phyloP scores from a whole-genome alignment of 2,797 vertebrate genomes.

The Phrynocephalus vlangalii region DNA sequence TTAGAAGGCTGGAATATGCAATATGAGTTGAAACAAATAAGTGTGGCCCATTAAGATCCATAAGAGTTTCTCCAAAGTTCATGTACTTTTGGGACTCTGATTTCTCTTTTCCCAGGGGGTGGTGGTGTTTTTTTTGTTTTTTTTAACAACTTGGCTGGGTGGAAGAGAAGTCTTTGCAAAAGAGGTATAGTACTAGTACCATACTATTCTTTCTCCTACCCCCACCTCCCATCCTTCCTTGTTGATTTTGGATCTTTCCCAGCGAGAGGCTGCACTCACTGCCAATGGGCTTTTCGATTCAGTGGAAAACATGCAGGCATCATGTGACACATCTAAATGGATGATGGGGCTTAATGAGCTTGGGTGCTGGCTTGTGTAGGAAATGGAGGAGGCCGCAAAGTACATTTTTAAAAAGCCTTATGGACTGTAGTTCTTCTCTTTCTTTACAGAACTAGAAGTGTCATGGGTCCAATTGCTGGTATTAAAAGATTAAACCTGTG shows the following conservation, averaged over 20 bases:
- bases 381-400: neutral
- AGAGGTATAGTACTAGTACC: too few relatives aligned
- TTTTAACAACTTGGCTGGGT: too few relatives aligned
- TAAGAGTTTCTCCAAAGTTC: neutral
- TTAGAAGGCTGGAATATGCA: neutral
- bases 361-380: constrained; percentile 6
- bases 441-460: neutral
- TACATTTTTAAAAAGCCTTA: too few relatives aligned
- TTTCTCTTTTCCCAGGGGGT: neutral
- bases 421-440: neutral
- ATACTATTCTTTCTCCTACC: neutral
- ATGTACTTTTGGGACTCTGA: neutral
- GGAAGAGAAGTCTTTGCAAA: neutral
- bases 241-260: neutral
- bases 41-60: neutral
- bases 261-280: neutral
- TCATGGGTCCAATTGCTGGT: neutral
- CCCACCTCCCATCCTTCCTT: neutral
- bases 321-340: constrained; percentile 25
- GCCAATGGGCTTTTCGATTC: neutral
- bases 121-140: neutral
- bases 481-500: neutral
- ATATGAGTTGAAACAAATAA: neutral
- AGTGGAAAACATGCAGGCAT: constrained; percentile 6
- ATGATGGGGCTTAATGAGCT: neutral